Evolutionary conservation across 2,113 vertebrate species (phyloP).

Genomic region (Cynocephalus volans): DNA sequence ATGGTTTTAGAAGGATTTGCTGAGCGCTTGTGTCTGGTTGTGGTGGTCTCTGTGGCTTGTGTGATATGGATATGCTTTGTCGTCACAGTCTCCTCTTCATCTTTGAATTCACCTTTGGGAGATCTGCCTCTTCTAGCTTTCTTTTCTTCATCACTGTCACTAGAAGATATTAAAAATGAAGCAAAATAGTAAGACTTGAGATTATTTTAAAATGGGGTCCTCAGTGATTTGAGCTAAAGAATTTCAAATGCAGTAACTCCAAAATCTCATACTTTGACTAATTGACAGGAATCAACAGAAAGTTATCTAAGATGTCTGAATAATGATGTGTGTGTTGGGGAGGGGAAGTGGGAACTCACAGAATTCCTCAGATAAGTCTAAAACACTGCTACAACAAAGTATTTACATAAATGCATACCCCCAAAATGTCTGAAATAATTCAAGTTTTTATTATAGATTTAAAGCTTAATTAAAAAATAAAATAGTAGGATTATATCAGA

Average conservation of each 20-base stretch:
- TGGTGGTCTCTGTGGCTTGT: conserved; percentile 97
- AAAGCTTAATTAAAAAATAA: conserved; percentile 66
- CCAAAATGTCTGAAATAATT: conserved; percentile 56
- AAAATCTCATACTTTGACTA: conserved; percentile 62
- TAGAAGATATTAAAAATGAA: conserved; percentile 88
- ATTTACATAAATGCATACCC: conserved; percentile 23
- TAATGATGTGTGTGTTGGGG: background rate
- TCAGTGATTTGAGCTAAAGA: conserved; percentile 69
- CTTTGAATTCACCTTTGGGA: conserved; percentile 95
- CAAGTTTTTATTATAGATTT: conserved; percentile 45
- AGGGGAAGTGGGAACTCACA: background rate
- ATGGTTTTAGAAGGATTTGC: conserved; percentile 96
- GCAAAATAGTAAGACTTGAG: conserved; percentile 67
- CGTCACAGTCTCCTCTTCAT: conserved; percentile 97
- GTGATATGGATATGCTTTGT: conserved; percentile 96
- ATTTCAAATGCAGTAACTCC: conserved; percentile 70
- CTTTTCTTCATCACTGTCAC: conserved; percentile 95
- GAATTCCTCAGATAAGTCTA: conserved; percentile 22
- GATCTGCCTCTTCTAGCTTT: conserved; percentile 93
- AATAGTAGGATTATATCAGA: background rate
- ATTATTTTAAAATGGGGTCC: conserved; percentile 63
- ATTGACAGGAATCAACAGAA: conserved; percentile 70
- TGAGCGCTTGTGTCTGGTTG: conserved; percentile 94
- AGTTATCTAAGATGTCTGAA: conserved; percentile 59
- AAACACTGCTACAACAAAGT: conserved; percentile 39